A percentile compares a stretch with the other conserved stretches of the same genome.
Evolutionary conservation across 2,797 vertebrate species (phyloP).

Genomic region (Artibeus lituratus): DNA sequence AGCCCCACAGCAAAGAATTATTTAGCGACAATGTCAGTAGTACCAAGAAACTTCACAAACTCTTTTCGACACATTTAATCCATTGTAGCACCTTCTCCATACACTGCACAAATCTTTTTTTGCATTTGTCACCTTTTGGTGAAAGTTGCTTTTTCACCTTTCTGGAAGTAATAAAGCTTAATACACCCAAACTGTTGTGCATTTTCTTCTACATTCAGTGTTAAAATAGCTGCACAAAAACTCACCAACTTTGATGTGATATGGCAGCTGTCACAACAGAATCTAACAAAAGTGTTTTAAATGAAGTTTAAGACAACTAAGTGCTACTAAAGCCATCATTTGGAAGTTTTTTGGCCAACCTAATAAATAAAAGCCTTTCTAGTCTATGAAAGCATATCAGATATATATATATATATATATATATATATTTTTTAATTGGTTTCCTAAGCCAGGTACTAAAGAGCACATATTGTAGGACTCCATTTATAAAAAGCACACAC

Average conservation of each 20-base stretch:
- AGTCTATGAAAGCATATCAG: neutral
- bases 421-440: neutral
- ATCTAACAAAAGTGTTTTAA: neutral
- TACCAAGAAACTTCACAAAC: neutral
- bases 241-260: neutral
- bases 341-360: neutral
- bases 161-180: neutral
- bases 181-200: neutral
- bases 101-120: neutral
- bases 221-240: neutral
- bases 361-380: neutral
- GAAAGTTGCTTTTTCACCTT: neutral
- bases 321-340: neutral
- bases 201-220: neutral
- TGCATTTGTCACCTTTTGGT: neutral
- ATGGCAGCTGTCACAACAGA: neutral
- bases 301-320: neutral
- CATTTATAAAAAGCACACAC: neutral
- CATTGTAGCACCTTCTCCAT: neutral
- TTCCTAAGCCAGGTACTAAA: neutral
- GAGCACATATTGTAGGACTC: neutral
- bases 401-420: neutral
- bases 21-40: neutral
- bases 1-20: neutral
- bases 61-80: neutral